Percentiles rank a stretch among this genome's conserved stretches.
phyloP scores from a whole-genome alignment of 2,113 vertebrate genomes.

The Danionella cerebrum region DNA sequence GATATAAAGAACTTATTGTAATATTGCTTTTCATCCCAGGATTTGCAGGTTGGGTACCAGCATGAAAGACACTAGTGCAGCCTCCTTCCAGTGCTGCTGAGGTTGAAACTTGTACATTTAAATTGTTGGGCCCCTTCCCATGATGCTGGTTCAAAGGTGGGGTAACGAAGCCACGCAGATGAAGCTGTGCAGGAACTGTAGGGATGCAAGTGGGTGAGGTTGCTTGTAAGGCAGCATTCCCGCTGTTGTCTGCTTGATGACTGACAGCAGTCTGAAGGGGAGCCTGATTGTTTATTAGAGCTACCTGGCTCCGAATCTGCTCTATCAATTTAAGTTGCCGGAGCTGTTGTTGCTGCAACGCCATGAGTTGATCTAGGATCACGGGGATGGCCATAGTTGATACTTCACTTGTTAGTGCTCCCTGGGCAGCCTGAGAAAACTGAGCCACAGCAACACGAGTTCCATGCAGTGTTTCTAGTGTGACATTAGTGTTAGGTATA shows the following conservation, averaged over 20 bases:
- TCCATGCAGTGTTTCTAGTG: slow-evolving; percentile 91
- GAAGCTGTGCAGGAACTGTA: slow-evolving; percentile 70
- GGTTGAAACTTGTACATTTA: slow-evolving; percentile 59
- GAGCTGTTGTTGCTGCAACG: slow-evolving; percentile 94
- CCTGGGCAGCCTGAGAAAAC: slow-evolving; percentile 82
- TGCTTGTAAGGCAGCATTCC: slow-evolving; percentile 55
- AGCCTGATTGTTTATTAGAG: slow-evolving; percentile 85
- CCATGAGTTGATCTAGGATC: slow-evolving; percentile 96
- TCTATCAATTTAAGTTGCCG: slow-evolving; percentile 97
- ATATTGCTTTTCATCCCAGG: slow-evolving; percentile 66
- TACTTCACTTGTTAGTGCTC: slow-evolving; percentile 61
- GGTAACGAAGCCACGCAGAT: slow-evolving; percentile 77
- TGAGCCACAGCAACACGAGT: slow-evolving; percentile 95
- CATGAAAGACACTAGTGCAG: slow-evolving; percentile 70
- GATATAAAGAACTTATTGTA: slow-evolving; percentile 58
- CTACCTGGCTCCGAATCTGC: slow-evolving; percentile 95
- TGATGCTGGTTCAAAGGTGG: slow-evolving; percentile 78
- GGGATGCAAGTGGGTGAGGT: slow-evolving; percentile 58
- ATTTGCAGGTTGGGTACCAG: slow-evolving; percentile 67
- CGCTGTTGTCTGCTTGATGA: slow-evolving; percentile 54
- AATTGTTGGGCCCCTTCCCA: slow-evolving; percentile 64
- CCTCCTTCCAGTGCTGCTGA: slow-evolving; percentile 68
- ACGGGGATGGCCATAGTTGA: slow-evolving; percentile 85
- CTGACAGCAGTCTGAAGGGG: slow-evolving; percentile 67
- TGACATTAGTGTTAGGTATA: slow-evolving; percentile 98